A percentile compares a stretch with the other conserved stretches of the same genome.
Evolutionary conservation across 1,140 invertebrate genomes (phyloP).

Genomic region (Lordiphosa clarofinis): DNA sequence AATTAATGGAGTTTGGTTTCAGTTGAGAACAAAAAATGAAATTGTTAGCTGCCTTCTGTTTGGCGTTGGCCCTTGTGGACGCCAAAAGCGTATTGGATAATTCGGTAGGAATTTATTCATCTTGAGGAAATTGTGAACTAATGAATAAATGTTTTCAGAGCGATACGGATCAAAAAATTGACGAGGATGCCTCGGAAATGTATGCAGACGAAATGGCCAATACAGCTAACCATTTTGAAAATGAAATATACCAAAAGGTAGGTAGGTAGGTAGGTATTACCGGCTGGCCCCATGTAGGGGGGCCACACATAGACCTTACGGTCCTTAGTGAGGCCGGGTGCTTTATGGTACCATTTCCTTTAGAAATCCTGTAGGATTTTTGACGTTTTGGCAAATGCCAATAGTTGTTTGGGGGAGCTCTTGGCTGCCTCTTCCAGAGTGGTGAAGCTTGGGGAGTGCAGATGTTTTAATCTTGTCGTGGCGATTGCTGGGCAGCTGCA

Average conservation of each 20-base stretch:
- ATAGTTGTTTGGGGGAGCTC: no score
- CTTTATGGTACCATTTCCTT: no score
- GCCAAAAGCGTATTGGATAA: constrained; percentile 33
- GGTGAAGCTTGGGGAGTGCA: no score
- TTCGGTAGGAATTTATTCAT: constrained; percentile 13
- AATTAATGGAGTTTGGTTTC: constrained; percentile 7
- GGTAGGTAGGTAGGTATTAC: no score
- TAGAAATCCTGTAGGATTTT: no score
- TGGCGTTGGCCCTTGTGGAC: constrained; percentile 27
- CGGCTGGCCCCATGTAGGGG: no score
- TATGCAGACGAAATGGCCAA: constrained; percentile 17
- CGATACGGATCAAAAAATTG: constrained; percentile 32
- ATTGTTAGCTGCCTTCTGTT: constrained; percentile 15
- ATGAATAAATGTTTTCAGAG: constrained; percentile 8
- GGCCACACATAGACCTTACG: no score
- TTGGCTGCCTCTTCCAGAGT: no score
- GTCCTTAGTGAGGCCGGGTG: no score
- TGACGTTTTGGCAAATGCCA: no score
- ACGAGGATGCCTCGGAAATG: constrained; percentile 24
- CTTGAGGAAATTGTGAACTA: not conserved
- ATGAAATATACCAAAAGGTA: constrained; percentile 17
- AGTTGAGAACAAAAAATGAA: constrained; percentile 45
- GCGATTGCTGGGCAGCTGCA: no score
- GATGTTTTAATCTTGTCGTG: no score
- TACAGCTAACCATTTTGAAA: constrained; percentile 17